phyloP scores from a whole-genome alignment of 2,797 vertebrate genomes.

The Champsocephalus esox region DNA sequence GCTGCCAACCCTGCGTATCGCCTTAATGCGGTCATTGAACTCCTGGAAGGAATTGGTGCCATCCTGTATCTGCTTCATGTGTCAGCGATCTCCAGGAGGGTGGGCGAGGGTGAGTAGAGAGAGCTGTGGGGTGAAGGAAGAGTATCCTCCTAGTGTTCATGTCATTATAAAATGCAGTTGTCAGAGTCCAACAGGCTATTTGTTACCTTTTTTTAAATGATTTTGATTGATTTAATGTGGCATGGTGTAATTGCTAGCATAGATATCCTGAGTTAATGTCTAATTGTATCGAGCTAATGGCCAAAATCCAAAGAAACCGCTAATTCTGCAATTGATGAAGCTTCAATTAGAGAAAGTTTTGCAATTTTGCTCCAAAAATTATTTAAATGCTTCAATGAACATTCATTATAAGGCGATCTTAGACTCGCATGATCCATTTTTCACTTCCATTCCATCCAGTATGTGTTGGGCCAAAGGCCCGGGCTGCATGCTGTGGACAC shows the following conservation, averaged over 20 bases:
- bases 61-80: no score
- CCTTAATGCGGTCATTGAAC: no score
- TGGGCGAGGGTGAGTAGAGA: no score
- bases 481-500: not conserved
- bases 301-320: not conserved
- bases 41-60: no score
- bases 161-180: not conserved
- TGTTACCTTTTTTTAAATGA: no score
- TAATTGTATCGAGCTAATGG: not conserved
- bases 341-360: not conserved
- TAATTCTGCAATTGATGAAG: not conserved
- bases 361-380: not conserved
- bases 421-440: not conserved
- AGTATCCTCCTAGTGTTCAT: not conserved
- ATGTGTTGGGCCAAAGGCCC: not conserved
- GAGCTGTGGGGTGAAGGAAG: no score
- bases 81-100: no score
- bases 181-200: not conserved
- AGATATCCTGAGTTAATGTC: no score
- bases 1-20: no score
- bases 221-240: no score
- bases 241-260: no score
- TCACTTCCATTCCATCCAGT: not conserved
- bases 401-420: not conserved
- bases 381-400: no score